Base-by-base conservation (phyloP, 2,888 invertebrate genomes). In the Iphiclides podalirius region DNA sequence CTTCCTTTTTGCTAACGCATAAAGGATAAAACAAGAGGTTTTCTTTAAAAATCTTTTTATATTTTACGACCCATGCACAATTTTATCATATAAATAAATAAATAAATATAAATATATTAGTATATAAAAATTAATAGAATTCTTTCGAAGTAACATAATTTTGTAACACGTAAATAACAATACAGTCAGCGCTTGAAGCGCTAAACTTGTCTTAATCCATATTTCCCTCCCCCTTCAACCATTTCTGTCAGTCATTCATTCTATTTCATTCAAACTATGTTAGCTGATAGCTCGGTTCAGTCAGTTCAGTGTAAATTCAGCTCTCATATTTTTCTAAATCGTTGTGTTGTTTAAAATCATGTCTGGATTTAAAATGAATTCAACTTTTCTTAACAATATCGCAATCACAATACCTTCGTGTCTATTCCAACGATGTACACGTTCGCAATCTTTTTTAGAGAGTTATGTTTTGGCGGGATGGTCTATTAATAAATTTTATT, bases 241-340 rank as follows among this genome's bases (percentile, higher is more conserved):
- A 81, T 83, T 80, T 79, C 73, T 78, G 80, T 79, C 75, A 77
- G 68, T 79, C 81, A 80, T 81, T 82, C 75, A 75, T 63, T 61
- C 64, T 66, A 39, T 44, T 75, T 63, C 76, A 75, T 79, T 76
- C 78, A 78, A 74, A 72, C 52, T 47, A 47, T 53, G 52, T 56
- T 52, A 52, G 31, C 52, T 53, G 52, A 55, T 52, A 52, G 31
- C 52, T 55, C 56, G 52, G 51, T 55, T 57, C 48, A 53, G 50
- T 53, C 47, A 41, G 75, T 12, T n/a, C 31, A 11, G 31, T 75
- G 55, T 64, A 59, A 60, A 60, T 64, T 63, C 57, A 60, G 58
- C 52, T 42, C 13, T 46, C 31, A 23, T 20, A 20, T 34, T 34
- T 15, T n/a, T 33, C 26, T 8, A 17, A 11, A 20, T n/a, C n/a